phyloP scores from a whole-genome alignment of 2,113 vertebrate species.

The Penelope pileata region DNA sequence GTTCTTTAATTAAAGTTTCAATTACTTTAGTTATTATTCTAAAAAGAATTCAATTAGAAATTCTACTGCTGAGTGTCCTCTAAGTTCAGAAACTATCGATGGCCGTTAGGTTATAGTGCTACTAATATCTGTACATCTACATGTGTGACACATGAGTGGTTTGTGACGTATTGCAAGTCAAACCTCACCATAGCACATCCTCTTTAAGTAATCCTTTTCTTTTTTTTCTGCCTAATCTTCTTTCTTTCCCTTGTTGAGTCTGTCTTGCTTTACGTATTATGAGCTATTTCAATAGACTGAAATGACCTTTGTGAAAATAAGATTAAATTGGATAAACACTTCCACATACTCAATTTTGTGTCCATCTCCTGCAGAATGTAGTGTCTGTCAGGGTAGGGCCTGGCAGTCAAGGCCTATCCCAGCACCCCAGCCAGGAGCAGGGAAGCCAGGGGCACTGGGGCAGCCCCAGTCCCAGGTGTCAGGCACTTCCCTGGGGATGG shows the following conservation, averaged over 20 bases:
- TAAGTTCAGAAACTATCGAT: not conserved
- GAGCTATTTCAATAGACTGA: conserved; percentile 34
- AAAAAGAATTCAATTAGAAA: conserved; percentile 7
- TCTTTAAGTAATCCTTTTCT: conserved; percentile 64
- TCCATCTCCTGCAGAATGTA: not conserved
- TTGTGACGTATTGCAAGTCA: not conserved
- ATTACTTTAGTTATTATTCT: conserved; percentile 49
- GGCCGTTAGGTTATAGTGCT: not conserved
- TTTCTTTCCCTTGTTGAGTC: conserved; percentile 48
- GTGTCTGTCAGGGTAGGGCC: not conserved
- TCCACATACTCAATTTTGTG: not conserved
- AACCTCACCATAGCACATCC: not conserved
- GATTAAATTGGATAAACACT: conserved; percentile 56
- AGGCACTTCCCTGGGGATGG: too few species aligned
- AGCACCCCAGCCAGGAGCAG: not conserved
- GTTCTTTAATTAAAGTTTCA: conserved; percentile 69
- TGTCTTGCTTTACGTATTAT: conserved; percentile 30
- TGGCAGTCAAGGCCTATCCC: not conserved
- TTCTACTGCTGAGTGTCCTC: not conserved
- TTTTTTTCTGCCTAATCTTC: conserved; percentile 56
- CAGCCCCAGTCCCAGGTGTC: not conserved
- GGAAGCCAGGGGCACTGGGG: too few species aligned
- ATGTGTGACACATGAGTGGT: not conserved
- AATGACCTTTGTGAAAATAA: conserved; percentile 55
- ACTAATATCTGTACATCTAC: not conserved